Conservation (phyloP, 1,140 invertebrate genomes). For the Procambarus virginalis region DNA sequence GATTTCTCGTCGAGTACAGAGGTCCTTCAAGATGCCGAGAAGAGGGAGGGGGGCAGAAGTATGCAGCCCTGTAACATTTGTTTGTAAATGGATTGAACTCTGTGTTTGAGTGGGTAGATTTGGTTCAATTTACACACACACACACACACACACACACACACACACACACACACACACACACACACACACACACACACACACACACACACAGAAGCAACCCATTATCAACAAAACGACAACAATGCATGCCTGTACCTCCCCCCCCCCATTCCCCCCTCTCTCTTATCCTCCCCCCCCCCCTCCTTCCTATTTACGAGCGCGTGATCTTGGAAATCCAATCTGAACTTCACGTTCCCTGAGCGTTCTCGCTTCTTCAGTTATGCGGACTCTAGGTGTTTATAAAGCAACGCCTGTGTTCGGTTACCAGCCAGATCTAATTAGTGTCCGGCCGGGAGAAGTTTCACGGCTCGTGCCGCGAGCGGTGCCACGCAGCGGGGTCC, state of each 20-base stretch:
- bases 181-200: conserved; percentile 19
- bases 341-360: background rate
- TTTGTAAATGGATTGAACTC: too few species aligned
- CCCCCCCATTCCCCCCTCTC: too few species aligned
- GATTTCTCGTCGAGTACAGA: background rate
- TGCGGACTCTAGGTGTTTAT: background rate
- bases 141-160: background rate
- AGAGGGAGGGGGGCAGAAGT: background rate
- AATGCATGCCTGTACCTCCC: too few species aligned
- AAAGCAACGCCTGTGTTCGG: background rate
- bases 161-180: conserved; percentile 1
- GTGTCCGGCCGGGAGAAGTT: too few species aligned
- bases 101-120: too few species aligned
- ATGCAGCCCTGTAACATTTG: too few species aligned
- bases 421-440: too few species aligned
- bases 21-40: background rate
- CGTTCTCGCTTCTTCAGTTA: background rate
- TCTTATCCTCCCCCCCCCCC: too few species aligned
- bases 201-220: background rate
- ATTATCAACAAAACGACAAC: background rate
- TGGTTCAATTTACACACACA: too few species aligned
- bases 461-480: too few species aligned
- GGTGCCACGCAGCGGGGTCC: too few species aligned
- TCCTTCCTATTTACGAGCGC: background rate
- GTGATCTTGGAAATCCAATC: conserved; percentile 1